Conservation (phyloP, 2,113 vertebrate species). For the Cyprinodon variegatus region DNA sequence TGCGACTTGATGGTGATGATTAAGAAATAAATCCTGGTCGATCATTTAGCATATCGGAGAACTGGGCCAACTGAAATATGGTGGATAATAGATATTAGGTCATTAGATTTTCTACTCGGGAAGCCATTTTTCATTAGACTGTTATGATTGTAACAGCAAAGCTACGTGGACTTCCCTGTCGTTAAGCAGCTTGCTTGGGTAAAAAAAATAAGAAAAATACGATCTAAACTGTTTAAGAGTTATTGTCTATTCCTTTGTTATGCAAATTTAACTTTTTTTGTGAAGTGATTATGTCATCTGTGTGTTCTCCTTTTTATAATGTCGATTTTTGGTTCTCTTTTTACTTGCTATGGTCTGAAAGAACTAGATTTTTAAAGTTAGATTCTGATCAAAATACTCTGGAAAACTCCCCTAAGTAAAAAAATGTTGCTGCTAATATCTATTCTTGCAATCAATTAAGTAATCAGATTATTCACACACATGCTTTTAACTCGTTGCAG, state of each 20-base stretch:
- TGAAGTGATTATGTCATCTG: not conserved
- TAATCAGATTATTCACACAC: too few species aligned
- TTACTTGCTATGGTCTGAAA: not conserved
- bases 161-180: not conserved
- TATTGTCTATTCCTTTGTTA: not conserved
- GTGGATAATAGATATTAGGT: slow-evolving; percentile 65
- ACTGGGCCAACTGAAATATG: slow-evolving; percentile 35
- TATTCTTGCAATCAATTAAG: too few species aligned
- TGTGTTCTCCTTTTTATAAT: not conserved
- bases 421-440: too few species aligned
- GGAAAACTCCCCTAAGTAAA: not conserved
- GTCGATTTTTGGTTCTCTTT: not conserved
- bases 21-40: not conserved
- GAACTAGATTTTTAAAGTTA: not conserved
- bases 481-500: too few species aligned
- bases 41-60: slow-evolving; percentile 1
- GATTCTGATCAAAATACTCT: not conserved
- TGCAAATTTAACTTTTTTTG: not conserved
- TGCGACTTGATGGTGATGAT: not conserved
- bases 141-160: slow-evolving; percentile 33
- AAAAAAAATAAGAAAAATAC: not conserved
- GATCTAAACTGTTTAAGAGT: not conserved
- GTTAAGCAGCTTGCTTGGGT: not conserved
- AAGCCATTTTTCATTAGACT: slow-evolving; percentile 75
- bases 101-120: slow-evolving; percentile 65